Conservation (phyloP, 2,797 vertebrate species). For the Gastrophryne carolinensis region DNA sequence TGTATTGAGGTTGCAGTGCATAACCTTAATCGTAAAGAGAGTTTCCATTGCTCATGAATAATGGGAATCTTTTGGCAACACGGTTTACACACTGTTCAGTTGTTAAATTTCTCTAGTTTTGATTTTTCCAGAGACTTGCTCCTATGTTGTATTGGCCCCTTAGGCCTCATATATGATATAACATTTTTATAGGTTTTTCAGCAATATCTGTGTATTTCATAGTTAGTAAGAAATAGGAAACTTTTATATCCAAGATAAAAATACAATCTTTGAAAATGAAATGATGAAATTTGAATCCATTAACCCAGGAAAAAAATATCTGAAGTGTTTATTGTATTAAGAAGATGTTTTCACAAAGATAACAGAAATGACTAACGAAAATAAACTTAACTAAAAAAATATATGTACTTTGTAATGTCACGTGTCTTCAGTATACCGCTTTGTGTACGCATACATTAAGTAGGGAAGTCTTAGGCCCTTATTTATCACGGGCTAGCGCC, state of each 20-base stretch:
- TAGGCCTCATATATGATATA: neutral
- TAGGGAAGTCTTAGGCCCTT: no score
- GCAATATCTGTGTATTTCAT: neutral
- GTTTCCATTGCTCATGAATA: neutral
- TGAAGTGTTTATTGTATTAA: no score
- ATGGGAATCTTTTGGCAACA: neutral
- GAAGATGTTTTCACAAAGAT: no score
- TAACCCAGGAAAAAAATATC: no score
- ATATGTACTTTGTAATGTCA: no score
- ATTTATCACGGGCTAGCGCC: no score
- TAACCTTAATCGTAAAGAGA: neutral
- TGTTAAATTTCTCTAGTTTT: neutral
- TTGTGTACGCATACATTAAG: no score
- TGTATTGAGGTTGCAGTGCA: neutral
- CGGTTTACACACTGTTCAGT: neutral
- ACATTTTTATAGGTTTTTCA: conserved; percentile 12
- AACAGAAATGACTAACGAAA: no score
- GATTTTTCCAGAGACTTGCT: conserved; percentile 19
- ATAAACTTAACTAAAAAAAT: no score
- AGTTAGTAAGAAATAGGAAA: neutral
- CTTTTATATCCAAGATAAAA: neutral
- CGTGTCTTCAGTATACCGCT: no score
- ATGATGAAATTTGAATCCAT: no score
- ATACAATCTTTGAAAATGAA: no score
- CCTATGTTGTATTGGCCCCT: neutral